phyloP scores from a whole-genome alignment of 1,140 invertebrate species.

The Metopolophium dirhodum region DNA sequence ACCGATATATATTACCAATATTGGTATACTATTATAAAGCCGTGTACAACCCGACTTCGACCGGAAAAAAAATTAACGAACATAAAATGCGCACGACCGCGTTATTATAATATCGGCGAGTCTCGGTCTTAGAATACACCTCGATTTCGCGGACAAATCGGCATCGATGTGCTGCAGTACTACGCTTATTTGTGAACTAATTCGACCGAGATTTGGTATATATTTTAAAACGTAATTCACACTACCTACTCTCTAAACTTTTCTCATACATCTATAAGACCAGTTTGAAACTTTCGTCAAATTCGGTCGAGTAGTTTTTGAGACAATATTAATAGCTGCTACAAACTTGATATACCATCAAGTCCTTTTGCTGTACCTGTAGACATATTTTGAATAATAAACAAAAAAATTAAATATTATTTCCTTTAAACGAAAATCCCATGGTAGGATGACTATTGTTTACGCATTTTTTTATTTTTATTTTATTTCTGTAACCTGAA shows the following conservation, averaged over 20 bases:
- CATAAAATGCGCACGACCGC: not conserved
- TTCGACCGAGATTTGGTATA: not conserved
- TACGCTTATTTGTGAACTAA: not conserved
- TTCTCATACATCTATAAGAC: not conserved
- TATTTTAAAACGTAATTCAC: not conserved
- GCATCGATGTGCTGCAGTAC: not conserved
- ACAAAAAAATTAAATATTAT: no score
- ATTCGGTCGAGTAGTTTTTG: not conserved
- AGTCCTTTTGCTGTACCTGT: not conserved
- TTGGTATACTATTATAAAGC: not conserved
- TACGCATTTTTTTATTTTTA: no score
- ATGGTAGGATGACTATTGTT: no score
- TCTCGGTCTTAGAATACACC: not conserved
- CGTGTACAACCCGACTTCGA: fast-evolving
- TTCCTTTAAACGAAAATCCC: no score
- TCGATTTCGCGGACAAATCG: not conserved
- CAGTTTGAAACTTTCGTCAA: not conserved
- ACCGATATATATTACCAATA: no score
- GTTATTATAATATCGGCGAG: no score
- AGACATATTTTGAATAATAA: no score
- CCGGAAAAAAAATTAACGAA: not conserved
- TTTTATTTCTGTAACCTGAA: no score
- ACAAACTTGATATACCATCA: not conserved
- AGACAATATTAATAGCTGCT: not conserved
- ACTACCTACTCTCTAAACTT: not conserved